Evolutionary conservation across 2,888 invertebrate species (phyloP).

Genomic region (Polyommatus iphigenia): DNA sequence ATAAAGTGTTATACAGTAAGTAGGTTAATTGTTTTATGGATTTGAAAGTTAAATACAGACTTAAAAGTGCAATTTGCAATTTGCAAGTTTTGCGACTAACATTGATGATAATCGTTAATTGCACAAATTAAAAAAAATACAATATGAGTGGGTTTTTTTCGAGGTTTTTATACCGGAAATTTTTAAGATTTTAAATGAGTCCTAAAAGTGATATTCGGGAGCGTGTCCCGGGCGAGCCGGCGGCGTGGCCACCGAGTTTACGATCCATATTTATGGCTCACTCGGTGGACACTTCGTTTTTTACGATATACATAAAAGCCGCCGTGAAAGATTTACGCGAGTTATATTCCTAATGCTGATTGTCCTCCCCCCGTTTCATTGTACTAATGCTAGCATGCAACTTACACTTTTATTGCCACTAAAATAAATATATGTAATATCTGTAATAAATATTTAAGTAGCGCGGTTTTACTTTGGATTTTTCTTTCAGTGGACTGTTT

Average conservation of each 20-base stretch:
- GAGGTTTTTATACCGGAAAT: background rate
- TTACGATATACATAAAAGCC: slow-evolving; percentile 79
- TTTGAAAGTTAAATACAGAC: too few species aligned
- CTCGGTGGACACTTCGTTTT: slow-evolving; percentile 74
- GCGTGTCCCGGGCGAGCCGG: slow-evolving; percentile 27
- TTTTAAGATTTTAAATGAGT: slow-evolving; percentile 1
- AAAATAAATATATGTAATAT: slow-evolving; percentile 24
- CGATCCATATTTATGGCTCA: slow-evolving; percentile 72
- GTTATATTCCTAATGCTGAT: slow-evolving; percentile 79
- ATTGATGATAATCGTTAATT: too few species aligned
- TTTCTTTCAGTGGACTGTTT: background rate
- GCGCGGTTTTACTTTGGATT: background rate
- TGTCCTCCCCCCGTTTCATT: slow-evolving; percentile 46
- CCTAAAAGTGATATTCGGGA: slow-evolving; percentile 19
- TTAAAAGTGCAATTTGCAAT: too few species aligned
- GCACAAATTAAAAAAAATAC: too few species aligned
- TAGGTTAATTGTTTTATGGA: too few species aligned
- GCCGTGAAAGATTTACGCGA: slow-evolving; percentile 77
- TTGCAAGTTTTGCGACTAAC: too few species aligned
- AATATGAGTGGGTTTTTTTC: too few species aligned
- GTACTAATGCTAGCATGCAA: slow-evolving; percentile 32
- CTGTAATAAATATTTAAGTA: slow-evolving; percentile 24
- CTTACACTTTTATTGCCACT: slow-evolving; percentile 22
- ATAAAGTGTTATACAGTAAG: too few species aligned
- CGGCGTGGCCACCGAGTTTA: slow-evolving; percentile 51